phyloP scores from a whole-genome alignment of 2,888 invertebrate genomes.

The Chaetogeoica ovagalla region DNA sequence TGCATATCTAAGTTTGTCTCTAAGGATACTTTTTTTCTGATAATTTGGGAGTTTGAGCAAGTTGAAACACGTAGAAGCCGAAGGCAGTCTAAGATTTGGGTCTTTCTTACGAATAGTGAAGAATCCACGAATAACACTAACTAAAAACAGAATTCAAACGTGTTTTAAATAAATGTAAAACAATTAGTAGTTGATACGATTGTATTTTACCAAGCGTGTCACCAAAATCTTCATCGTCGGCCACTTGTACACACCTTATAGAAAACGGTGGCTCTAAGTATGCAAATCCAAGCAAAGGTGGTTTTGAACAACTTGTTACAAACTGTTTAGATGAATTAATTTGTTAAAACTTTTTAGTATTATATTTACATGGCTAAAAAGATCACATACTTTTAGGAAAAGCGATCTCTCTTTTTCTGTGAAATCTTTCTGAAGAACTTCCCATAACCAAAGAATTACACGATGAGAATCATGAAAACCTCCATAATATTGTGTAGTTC shows the following conservation, averaged over 20 bases:
- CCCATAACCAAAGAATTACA: constrained; percentile 98
- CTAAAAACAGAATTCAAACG: constrained; percentile 59
- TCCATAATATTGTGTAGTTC: constrained; percentile 97
- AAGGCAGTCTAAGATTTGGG: constrained; percentile 92
- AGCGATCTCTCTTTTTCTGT: constrained; percentile 85
- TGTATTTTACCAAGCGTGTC: constrained; percentile 73
- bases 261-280: constrained; percentile 97
- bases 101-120: constrained; percentile 95
- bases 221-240: constrained; percentile 94
- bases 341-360: not conserved
- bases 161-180: not conserved
- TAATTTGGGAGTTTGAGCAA: constrained; percentile 97
- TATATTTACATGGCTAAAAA: not conserved
- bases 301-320: constrained; percentile 94
- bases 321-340: constrained; percentile 64
- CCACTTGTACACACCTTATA: constrained; percentile 97
- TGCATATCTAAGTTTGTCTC: constrained; percentile 96
- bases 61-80: constrained; percentile 99
- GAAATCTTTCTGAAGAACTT: constrained; percentile 94
- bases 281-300: constrained; percentile 93
- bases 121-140: constrained; percentile 95
- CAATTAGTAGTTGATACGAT: not conserved
- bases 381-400: constrained; percentile 78
- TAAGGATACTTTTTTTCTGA: constrained; percentile 89
- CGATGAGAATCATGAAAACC: constrained; percentile 98